Evolutionary conservation across 2,888 invertebrate species (phyloP).

Genomic region (Drosophila stalkeri): DNA sequence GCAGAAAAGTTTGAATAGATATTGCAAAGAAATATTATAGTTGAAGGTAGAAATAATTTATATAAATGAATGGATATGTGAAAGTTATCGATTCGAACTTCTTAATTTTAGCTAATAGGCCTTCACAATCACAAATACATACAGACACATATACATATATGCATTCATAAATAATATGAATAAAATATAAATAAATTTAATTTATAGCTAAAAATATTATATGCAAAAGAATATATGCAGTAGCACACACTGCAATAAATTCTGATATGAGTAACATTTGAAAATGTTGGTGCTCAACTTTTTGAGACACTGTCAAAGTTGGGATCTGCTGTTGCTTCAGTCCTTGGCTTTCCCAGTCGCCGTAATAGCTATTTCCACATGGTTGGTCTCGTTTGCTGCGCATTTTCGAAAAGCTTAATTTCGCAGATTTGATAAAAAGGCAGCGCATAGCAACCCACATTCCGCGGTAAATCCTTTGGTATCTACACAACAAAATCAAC

Average conservation of each 20-base stretch:
- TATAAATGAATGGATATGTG: neutral
- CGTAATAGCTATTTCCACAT: slow-evolving; percentile 51
- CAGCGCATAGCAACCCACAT: neutral
- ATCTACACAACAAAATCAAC: neutral
- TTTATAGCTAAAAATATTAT: neutral
- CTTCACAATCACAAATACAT: too few species aligned
- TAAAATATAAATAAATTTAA: neutral
- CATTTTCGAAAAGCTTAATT: slow-evolving; percentile 73
- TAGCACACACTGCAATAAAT: slow-evolving; percentile 5
- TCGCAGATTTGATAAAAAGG: slow-evolving; percentile 66
- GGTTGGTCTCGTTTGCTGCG: slow-evolving; percentile 55
- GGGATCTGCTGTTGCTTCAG: slow-evolving; percentile 4
- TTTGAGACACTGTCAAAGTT: slow-evolving; percentile 21
- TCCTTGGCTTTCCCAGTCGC: slow-evolving; percentile 27
- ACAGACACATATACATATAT: neutral
- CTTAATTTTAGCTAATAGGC: neutral
- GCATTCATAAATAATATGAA: neutral
- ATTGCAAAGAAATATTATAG: neutral
- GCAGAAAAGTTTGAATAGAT: neutral
- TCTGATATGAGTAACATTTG: slow-evolving; percentile 14
- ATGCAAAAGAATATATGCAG: neutral
- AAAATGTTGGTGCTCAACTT: neutral
- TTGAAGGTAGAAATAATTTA: neutral
- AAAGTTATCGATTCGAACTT: neutral
- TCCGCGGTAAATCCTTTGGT: neutral